These are phyloP conservation scores for Scaptomyza caliginosa DNA, from an alignment of 2,888 invertebrate species.

Conservation along the genomic window DNA sequence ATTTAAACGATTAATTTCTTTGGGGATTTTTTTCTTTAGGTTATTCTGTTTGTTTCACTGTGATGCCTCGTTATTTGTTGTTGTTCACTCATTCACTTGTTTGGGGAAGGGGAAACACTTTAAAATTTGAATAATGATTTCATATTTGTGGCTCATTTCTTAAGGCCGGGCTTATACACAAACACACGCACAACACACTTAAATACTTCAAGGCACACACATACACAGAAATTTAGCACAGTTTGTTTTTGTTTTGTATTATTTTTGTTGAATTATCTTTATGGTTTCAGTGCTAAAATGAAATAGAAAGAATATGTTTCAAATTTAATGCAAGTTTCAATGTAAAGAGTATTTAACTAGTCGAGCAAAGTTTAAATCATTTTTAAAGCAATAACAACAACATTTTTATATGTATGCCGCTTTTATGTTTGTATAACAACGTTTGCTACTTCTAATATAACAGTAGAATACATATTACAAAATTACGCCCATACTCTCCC, in stretches of 20 bases:
- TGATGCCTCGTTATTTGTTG: constrained; percentile 16
- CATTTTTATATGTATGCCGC: constrained; percentile 1
- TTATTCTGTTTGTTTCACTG: constrained; percentile 8
- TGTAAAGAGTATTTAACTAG: neutral
- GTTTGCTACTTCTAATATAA: constrained; percentile 15
- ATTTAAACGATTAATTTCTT: neutral
- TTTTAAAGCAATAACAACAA: neutral
- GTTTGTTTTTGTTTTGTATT: neutral
- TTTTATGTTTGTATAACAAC: constrained; percentile 18
- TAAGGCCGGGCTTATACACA: constrained; percentile 30
- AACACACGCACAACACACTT: no score
- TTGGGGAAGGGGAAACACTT: constrained; percentile 24
- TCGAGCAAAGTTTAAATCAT: constrained; percentile 1
- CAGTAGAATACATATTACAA: no score
- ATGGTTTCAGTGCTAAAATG: constrained; percentile 35
- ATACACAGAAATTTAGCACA: constrained; percentile 7
- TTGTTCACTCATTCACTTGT: constrained; percentile 27
- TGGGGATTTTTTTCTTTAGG: constrained; percentile 5
- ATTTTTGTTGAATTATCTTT: neutral
- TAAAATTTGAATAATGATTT: constrained; percentile 54
- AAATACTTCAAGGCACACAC: neutral
- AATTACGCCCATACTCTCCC: neutral
- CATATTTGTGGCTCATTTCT: constrained; percentile 32
- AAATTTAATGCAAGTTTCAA: neutral
- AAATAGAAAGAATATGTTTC: neutral